These are phyloP conservation scores for Yponomeuta cagnagella DNA, from an alignment of 2,888 invertebrate genomes.

Conservation along the genomic window DNA sequence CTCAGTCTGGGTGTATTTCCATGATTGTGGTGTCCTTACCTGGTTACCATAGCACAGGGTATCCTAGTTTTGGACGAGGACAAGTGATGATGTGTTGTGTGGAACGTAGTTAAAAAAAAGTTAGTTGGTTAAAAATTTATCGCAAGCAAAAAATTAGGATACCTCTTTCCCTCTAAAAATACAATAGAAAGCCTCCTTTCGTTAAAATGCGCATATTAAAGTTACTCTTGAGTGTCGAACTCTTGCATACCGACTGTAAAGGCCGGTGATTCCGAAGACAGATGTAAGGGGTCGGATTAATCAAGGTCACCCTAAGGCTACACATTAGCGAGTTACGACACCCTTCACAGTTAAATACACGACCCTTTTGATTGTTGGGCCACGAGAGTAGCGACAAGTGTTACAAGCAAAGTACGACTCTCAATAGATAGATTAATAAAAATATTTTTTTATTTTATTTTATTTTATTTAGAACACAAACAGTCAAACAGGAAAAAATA, in stretches of 20 bases:
- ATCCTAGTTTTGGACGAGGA: no score
- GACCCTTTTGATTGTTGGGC: background rate
- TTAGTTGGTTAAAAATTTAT: no score
- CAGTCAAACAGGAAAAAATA: background rate
- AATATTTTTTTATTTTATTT: no score
- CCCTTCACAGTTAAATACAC: background rate
- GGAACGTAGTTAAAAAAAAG: no score
- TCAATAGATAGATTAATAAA: background rate
- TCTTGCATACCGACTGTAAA: background rate
- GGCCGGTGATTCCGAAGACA: constrained; percentile 6
- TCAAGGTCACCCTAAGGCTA: constrained; percentile 10
- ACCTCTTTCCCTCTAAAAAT: no score
- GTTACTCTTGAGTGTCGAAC: background rate
- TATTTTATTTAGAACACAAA: background rate
- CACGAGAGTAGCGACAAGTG: constrained; percentile 4
- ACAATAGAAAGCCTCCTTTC: background rate
- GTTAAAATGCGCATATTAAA: constrained; percentile 10
- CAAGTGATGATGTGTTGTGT: no score
- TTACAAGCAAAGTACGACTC: background rate
- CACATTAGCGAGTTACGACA: constrained; percentile 8
- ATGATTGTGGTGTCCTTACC: no score
- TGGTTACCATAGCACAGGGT: no score
- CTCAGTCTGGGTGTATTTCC: no score
- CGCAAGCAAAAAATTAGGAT: no score
- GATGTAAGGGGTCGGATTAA: constrained; percentile 10